A percentile compares a stretch with the other conserved stretches of the same genome.
phyloP scores from a whole-genome alignment of 2,797 vertebrate species.

The Champsocephalus esox region DNA sequence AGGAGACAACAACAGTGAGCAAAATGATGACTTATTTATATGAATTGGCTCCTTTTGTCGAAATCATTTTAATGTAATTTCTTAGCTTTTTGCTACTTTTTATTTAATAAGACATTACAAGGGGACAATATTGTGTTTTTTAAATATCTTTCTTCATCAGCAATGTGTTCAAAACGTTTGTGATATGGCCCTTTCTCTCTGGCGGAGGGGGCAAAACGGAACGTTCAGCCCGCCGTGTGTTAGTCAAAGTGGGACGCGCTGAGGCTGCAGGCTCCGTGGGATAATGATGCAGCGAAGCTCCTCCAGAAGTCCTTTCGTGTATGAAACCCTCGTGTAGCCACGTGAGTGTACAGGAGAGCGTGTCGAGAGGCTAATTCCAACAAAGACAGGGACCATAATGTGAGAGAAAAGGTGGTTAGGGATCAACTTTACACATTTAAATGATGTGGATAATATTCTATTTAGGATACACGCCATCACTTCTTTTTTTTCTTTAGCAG shows the following conservation, averaged over 20 bases:
- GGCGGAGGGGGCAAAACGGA: constrained; percentile 44
- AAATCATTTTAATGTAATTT: neutral
- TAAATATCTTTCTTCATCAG: neutral
- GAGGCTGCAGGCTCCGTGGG: constrained; percentile 63
- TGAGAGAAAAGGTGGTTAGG: constrained; percentile 75
- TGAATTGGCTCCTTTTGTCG: neutral
- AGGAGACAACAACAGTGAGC: neutral
- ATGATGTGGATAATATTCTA: constrained; percentile 23
- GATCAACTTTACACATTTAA: constrained; percentile 70
- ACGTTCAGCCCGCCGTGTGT: constrained; percentile 49
- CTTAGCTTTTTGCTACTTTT: neutral
- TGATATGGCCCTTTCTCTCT: constrained; percentile 12
- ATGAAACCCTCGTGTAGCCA: constrained; percentile 37
- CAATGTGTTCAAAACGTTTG: constrained; percentile 28
- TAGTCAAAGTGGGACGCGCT: constrained; percentile 72
- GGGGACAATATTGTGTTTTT: too few species aligned
- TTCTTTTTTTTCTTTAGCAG: neutral
- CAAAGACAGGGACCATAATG: constrained; percentile 81
- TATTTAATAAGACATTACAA: too few species aligned
- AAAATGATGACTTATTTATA: neutral
- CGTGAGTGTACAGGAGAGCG: constrained; percentile 50
- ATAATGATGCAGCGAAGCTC: constrained; percentile 69
- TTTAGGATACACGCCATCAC: neutral
- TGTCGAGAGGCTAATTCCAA: constrained; percentile 86
- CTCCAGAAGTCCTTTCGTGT: constrained; percentile 77